Percentiles rank a stretch among this genome's conserved stretches.
Conservation (phyloP, 2,113 vertebrate genomes). For the Campylorhamphus procurvoides region DNA sequence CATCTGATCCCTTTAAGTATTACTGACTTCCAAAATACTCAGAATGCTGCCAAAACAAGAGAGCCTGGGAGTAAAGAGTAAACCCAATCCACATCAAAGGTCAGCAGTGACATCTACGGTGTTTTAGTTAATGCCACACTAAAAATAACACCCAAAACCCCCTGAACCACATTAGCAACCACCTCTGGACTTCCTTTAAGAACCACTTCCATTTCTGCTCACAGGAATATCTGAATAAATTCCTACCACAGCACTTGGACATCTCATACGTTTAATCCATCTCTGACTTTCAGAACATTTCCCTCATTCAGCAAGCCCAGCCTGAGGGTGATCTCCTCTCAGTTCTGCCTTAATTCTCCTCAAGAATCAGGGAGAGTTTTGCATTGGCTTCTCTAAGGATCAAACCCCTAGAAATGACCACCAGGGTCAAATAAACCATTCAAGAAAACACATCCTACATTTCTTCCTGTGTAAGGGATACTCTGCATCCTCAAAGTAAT, state of each 20-base stretch:
- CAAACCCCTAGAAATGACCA: background rate
- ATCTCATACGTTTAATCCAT: background rate
- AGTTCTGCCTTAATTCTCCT: background rate
- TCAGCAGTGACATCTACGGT: background rate
- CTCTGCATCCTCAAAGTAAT: accelerated
- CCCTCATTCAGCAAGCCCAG: background rate
- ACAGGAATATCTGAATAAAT: background rate
- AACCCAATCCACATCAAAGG: background rate
- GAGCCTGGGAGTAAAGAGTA: background rate
- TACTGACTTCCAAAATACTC: background rate
- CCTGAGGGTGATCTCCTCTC: background rate
- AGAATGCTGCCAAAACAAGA: background rate
- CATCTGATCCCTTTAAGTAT: background rate
- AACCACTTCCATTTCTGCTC: background rate
- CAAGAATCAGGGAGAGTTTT: background rate
- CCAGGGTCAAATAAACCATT: background rate
- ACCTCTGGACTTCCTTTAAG: background rate
- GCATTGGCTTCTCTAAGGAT: background rate
- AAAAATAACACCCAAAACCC: background rate
- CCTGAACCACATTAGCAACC: background rate
- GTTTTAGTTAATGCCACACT: background rate
- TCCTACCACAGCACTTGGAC: background rate
- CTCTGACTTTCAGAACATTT: background rate
- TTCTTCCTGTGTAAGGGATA: background rate
- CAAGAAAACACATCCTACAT: background rate